These are phyloP conservation scores for Lasioglossum figueresi DNA, from an alignment of 2,888 invertebrate species.

Conservation along the genomic window DNA sequence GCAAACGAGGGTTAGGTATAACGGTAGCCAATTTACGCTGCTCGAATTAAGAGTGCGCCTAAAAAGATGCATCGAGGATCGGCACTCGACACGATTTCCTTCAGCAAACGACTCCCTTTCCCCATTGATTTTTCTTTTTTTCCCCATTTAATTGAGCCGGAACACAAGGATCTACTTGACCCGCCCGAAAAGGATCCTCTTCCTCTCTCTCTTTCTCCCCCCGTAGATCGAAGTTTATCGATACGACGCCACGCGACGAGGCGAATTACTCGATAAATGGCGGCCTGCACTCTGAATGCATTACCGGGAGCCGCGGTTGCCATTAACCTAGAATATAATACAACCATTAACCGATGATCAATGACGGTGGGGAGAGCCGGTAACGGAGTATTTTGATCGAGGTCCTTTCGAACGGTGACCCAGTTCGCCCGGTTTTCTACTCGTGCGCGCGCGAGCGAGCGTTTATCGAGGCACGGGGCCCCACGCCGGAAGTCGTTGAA, in stretches of 20 bases:
- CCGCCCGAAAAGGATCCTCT: slow-evolving; percentile 16
- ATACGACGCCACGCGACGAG: background rate
- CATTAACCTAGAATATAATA: slow-evolving; percentile 63
- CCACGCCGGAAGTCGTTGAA: slow-evolving; percentile 60
- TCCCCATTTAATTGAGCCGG: background rate
- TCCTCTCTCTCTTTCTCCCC: background rate
- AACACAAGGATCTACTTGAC: slow-evolving; percentile 8
- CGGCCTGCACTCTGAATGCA: slow-evolving; percentile 50
- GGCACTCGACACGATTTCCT: slow-evolving; percentile 45
- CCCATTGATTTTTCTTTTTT: background rate
- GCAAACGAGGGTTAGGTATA: slow-evolving; percentile 6
- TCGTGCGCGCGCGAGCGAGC: background rate
- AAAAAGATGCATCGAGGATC: slow-evolving; percentile 1
- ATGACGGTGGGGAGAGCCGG: slow-evolving; percentile 33
- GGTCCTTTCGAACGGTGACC: slow-evolving; percentile 55
- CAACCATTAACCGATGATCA: slow-evolving; percentile 52
- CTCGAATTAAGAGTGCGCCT: slow-evolving; percentile 11
- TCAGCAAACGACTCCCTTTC: background rate
- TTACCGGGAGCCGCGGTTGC: slow-evolving; percentile 50
- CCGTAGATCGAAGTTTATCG: background rate
- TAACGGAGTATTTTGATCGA: slow-evolving; percentile 45
- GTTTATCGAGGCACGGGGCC: background rate
- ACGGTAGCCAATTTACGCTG: slow-evolving; percentile 6
- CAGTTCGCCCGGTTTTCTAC: slow-evolving; percentile 24
- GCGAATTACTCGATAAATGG: slow-evolving; percentile 35